Evolutionary conservation across 37 sponge, comb jelly and placozoan genomes (phyloP), one percentile per base, ranked within the genome.

Genomic region (Haliclona indistincta): DNA sequence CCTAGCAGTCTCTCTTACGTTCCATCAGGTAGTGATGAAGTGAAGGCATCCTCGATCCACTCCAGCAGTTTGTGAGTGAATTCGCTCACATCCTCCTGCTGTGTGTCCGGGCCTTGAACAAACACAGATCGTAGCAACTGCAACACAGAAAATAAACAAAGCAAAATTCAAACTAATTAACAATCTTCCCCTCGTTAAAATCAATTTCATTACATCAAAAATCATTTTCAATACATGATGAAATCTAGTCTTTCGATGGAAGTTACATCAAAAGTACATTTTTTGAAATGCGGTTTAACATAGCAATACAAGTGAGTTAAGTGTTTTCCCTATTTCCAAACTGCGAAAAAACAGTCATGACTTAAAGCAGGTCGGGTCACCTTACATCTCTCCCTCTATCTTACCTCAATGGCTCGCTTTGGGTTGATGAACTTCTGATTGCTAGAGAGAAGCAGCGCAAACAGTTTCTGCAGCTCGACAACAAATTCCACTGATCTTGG

Each of bases 51-150:
- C 47, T 89, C 89, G 15, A 84, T 77, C 84, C 84, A 89, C 39
- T 89, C 89, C 66, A 89, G 67, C 54, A 89, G 70, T 64, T 89
- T 89, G 70, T 89, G 89, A 30, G 77, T 83, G 71, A 89, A 89
- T 61, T 89, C 89, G 26, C 75, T 83, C 26, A 89, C 77, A 54
- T 89, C 89, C 37, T 89, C 81, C 70, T 84, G 89, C 70, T 84
- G 85, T 0, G 65, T 72, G 2, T 72, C 83, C 10, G 63, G 25
- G 8, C 81, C 38, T 45, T 64, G 66, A 43, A 29, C 10, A 20
- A 73, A 30, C 3, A 2, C 2, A 39, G 67, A 7, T 6, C 15
- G 10, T 32, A 65, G 67, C 11, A 70, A 52, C 43, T 45, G 22
- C 26, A 37, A 70, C 11, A 13, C 37, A 36, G 7, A n/a, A 17